Conservation (phyloP, 2,888 invertebrate species). For the Linnaemya vulpina region DNA sequence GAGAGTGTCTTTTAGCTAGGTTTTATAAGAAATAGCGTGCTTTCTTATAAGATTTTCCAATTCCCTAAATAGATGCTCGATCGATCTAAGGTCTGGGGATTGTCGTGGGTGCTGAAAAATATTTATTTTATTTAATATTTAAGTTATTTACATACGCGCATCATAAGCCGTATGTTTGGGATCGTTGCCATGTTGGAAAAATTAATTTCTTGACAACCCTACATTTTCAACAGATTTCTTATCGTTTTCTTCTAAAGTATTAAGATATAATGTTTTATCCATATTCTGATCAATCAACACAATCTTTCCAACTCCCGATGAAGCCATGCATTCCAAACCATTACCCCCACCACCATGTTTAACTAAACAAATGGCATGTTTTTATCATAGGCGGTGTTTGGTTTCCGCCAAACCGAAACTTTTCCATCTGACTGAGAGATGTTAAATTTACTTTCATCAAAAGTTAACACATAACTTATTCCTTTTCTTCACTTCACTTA, state of each 20-base stretch:
- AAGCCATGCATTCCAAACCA: conserved; percentile 24
- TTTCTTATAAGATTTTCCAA: too few relatives aligned
- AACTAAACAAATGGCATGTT: conserved; percentile 7
- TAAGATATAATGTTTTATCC: not conserved
- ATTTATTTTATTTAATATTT: not conserved
- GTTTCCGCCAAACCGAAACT: conserved; percentile 20
- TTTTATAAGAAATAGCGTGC: too few relatives aligned
- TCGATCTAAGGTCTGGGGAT: too few relatives aligned
- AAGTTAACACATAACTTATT: not conserved
- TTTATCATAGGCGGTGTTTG: conserved; percentile 30
- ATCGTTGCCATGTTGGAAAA: not conserved
- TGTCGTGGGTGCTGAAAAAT: not conserved
- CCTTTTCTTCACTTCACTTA: conserved; percentile 12
- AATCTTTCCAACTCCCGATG: conserved; percentile 23
- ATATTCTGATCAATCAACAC: conserved; percentile 26
- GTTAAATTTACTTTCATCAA: too few relatives aligned
- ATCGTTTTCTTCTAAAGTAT: too few relatives aligned
- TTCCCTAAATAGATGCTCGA: not conserved
- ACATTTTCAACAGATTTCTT: not conserved
- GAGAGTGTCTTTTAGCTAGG: not conserved
- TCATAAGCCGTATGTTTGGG: not conserved
- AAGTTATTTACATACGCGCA: not conserved
- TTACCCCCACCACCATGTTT: conserved; percentile 19
- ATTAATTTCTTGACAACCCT: not conserved
- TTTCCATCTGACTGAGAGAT: conserved; percentile 31